Base-by-base conservation (phyloP, 1,140 invertebrate genomes). In the Pseudomyrmex concolor region DNA sequence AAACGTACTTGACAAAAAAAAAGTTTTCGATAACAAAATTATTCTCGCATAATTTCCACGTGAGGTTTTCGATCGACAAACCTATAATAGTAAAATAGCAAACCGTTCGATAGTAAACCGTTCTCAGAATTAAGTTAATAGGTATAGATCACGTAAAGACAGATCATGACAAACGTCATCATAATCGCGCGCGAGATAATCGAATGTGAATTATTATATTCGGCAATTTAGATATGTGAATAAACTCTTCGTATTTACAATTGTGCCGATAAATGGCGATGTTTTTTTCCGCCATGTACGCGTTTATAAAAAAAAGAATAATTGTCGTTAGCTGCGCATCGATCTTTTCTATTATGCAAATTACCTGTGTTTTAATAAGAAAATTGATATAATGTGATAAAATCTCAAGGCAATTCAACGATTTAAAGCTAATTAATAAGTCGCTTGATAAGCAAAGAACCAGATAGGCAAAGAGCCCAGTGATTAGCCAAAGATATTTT, bases 61-160 rank as follows among this genome's bases (percentile, higher is more conserved):
- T 86, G 88, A 77, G 84, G 84, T 71, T 89, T 89, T 84, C 22
- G 19, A 0, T 57, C 74, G 84, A 73, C 66, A 77, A 76, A 60
- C 50, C 43, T 60, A 82, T 89, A 59, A 34, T 84, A 86, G 87
- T 89, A 89, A 89, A 86, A 89, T 86, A 89, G 88, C 86, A 84
- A 86, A 89, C n/a, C n/a, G n/a, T 77, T 83, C 9, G 89, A 89
- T 86, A 89, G 88, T 89, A 84, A 86, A 89, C n/a, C n/a, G n/a
- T 77, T 83, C 9, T 82, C 80, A 51, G 57, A 50, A 57, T 50
- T 76, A 78, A 78, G 84, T 85, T 76, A 83, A 89, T 85, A 80
- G 77, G 67, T 67, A 66, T 84, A 87, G 89, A 90, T 91, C 90
- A 84, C 71, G 84, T 67, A 82, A 4, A 70, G 57, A 76, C 84